Percentiles rank a stretch among this genome's conserved stretches.
phyloP scores from a whole-genome alignment of 2,888 invertebrate species.

The Tribolium freemani region DNA sequence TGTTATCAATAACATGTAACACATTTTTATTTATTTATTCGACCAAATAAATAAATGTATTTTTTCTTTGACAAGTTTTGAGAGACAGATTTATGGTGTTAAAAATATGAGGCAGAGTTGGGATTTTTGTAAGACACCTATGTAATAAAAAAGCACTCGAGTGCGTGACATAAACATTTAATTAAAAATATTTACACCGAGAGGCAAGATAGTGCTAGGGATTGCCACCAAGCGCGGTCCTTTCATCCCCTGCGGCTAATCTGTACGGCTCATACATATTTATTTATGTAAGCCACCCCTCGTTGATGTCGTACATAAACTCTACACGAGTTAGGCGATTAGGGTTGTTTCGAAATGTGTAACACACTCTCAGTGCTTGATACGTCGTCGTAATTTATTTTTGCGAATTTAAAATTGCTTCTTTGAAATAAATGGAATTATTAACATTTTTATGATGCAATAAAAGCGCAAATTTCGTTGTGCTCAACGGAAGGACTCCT shows the following conservation, averaged over 20 bases:
- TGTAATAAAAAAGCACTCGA: constrained; percentile 8
- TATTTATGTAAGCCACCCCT: constrained; percentile 58
- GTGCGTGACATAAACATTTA: constrained; percentile 27
- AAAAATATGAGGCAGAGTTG: too few relatives aligned
- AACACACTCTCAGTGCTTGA: constrained; percentile 38
- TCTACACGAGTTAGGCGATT: constrained; percentile 51
- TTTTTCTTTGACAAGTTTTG: too few relatives aligned
- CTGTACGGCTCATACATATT: constrained; percentile 61
- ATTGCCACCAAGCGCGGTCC: constrained; percentile 55
- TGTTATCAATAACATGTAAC: not conserved
- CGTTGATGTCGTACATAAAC: constrained; percentile 54
- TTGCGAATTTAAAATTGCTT: constrained; percentile 24
- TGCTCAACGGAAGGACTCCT: constrained; percentile 4
- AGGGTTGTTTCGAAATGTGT: constrained; percentile 52
- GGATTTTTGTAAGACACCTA: too few relatives aligned
- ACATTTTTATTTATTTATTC: too few relatives aligned
- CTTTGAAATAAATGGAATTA: constrained; percentile 21
- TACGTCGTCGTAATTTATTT: constrained; percentile 28
- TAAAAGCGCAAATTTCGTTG: constrained; percentile 17
- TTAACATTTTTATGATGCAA: constrained; percentile 19
- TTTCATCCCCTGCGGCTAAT: constrained; percentile 58
- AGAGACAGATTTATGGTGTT: not conserved
- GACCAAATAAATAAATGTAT: too few relatives aligned
- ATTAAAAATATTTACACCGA: constrained; percentile 36
- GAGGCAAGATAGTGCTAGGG: constrained; percentile 48